Base-by-base conservation (phyloP, 30 jellyfish, hydroid and myxozoan species). In the Turritopsis rubra region DNA sequence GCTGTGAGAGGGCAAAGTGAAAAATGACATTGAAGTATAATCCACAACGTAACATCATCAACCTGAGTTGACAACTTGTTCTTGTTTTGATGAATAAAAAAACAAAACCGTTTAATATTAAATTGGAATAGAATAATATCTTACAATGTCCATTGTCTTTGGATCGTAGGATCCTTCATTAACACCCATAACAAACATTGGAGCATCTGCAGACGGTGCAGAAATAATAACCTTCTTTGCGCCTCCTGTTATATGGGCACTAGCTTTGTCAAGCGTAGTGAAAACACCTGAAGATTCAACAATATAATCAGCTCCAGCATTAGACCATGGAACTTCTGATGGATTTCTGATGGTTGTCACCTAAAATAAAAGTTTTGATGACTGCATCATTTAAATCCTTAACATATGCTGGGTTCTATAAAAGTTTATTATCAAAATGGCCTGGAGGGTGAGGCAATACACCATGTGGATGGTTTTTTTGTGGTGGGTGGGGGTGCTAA, bases 121-220 rank as follows among this genome's bases (percentile, higher is more conserved):
- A 19, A 72, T 17, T 23, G 52, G 20, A n/a, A 23, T n/a, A n/a
- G 17, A 70, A 65, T 20, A 7, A 7, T 30, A 91, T 96, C 97
- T 88, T n/a, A 93, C 99, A 88, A 93, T 81, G 65, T 89, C 82
- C 96, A 85, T 85, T 17, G 90, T 81, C 30, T 73, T 80, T 16
- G 97, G 91, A 82, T 93, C 97, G 70, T 93, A 93, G 31, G 65
- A 76, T 53, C 81, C 89, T 52, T 88, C 97, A 83, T 93, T 93
- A 70, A 93, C 99, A 79, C 99, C 99, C 96, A 93, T 86, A 31
- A 93, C 99, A 79, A 93, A 93, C 96, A 88, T 93, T 0, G 95
- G 96, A 8, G 99, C 99, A 86, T 93, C 99, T 52, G 96, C 99
- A 29, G 99, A 93, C 1, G 99, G 99, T 66, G 99, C 99, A 22